phyloP scores from a whole-genome alignment of 64 coral and sea anemone species.

The Actinia tenebrosa region DNA sequence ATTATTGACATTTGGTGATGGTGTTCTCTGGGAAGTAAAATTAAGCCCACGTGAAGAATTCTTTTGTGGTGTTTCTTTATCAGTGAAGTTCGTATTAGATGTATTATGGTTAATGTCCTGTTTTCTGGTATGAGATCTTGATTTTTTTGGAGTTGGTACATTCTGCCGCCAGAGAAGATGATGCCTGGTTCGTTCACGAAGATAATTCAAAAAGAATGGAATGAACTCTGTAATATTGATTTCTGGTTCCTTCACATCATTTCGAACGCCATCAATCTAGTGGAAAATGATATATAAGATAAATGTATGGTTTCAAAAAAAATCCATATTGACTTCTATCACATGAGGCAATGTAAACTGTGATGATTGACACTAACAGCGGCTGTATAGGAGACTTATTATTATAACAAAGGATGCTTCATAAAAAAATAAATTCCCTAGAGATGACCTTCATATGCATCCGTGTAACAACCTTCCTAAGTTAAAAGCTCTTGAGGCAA shows the following conservation, averaged over 20 bases:
- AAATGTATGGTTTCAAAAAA: too few relatives aligned
- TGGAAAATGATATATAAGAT: background rate
- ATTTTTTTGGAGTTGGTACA: constrained; percentile 66
- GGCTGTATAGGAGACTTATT: too few relatives aligned
- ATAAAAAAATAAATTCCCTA: too few relatives aligned
- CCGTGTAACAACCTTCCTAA: too few relatives aligned
- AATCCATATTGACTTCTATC: too few relatives aligned
- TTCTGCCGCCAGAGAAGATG: constrained; percentile 65
- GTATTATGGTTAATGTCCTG: background rate
- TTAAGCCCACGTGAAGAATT: constrained; percentile 28
- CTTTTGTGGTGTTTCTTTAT: constrained; percentile 2
- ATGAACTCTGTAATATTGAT: constrained; percentile 60
- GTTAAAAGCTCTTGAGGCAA: too few relatives aligned
- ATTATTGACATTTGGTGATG: constrained; percentile 30
- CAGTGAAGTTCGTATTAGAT: background rate
- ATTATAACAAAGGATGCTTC: too few relatives aligned
- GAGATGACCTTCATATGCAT: too few relatives aligned
- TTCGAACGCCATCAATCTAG: background rate
- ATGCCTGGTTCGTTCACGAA: constrained; percentile 75
- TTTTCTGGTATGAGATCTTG: background rate
- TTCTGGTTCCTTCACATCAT: background rate
- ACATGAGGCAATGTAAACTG: too few relatives aligned
- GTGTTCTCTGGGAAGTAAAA: constrained; percentile 37
- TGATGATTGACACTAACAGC: too few relatives aligned
- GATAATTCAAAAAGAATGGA: constrained; percentile 82